Base-by-base conservation (phyloP, 2,113 vertebrate species). In the Rhinoderma darwinii region DNA sequence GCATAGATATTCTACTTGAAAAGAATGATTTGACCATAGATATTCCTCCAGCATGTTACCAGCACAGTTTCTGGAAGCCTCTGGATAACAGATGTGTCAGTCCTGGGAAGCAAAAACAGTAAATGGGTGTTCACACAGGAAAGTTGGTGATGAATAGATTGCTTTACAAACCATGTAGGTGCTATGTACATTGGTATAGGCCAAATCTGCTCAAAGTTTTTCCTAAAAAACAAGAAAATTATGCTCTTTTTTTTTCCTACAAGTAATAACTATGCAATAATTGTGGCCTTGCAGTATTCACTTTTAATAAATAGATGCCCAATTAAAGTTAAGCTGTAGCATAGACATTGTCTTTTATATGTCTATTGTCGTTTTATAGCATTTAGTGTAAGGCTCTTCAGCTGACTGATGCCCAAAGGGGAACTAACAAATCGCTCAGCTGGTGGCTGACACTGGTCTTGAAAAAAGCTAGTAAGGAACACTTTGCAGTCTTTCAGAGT, bases 401-500 rank as follows among this genome's bases (percentile, higher is more conserved):
- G 90, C 91, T 93, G 93, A 93, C 90, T 93, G 92, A 91, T 93
- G 94, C 93, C 93, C 93, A 92, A 94, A 95, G 93, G 93, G 90
- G 87, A 88, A 89, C 92, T 92, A 92, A 95, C 94, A 93, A 94
- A 94, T 93, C 87, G 89, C 94, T 95, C 95, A 95, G 95, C 94
- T 95, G 95, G 95, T 94, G 95, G 94, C 92, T 95, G 94, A 94
- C 93, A 92, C 91, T 92, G 92, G 92, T 89, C 95, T 92, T 93
- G 94, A 95, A 93, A 94, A 94, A 92, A 95, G 92, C 94, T 89
- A 92, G 92, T 88, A 91, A 93, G 94, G 92, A 95, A 90, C 93
- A 95, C 92, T 95, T 93, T 92, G 78, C 92, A 89, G 94, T 94
- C 96, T 97, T 97, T 97, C 95, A 97, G 95, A 92, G 93, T 93